These are phyloP conservation scores for Drosophila aff. DNA, from an alignment of 1,140 invertebrate genomes.

Conservation along the genomic window DNA sequence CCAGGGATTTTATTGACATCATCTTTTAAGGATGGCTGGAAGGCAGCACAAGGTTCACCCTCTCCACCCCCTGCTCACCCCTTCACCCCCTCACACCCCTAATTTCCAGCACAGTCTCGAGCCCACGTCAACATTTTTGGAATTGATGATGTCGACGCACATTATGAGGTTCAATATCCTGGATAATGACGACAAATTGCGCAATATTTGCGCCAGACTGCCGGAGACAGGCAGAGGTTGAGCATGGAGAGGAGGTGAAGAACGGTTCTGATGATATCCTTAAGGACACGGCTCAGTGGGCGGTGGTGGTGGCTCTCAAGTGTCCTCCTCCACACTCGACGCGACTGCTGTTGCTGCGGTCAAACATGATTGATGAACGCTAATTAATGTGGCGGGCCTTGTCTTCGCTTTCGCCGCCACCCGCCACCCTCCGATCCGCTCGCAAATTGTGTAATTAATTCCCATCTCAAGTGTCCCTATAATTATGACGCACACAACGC, in stretches of 20 bases:
- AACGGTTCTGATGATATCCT: background rate
- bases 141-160: constrained; percentile 79
- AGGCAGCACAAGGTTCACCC: background rate
- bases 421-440: constrained; percentile 19
- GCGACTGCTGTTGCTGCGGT: constrained; percentile 51
- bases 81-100: background rate
- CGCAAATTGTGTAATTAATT: constrained; percentile 79
- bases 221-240: background rate
- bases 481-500: constrained; percentile 63
- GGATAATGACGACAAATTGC: constrained; percentile 83
- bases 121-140: constrained; percentile 65
- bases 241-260: background rate
- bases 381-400: constrained; percentile 72
- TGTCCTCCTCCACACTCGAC: constrained; percentile 47
- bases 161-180: constrained; percentile 83
- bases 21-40: constrained; percentile 18
- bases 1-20: constrained; percentile 8
- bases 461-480: constrained; percentile 69
- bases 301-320: constrained; percentile 28
- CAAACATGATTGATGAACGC: constrained; percentile 83
- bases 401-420: background rate
- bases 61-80: background rate
- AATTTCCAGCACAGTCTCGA: background rate
- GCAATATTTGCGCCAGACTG: constrained; percentile 73
- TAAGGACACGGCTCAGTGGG: constrained; percentile 8